Conservation (phyloP, 2,888 invertebrate species). For the Thera britannica region DNA sequence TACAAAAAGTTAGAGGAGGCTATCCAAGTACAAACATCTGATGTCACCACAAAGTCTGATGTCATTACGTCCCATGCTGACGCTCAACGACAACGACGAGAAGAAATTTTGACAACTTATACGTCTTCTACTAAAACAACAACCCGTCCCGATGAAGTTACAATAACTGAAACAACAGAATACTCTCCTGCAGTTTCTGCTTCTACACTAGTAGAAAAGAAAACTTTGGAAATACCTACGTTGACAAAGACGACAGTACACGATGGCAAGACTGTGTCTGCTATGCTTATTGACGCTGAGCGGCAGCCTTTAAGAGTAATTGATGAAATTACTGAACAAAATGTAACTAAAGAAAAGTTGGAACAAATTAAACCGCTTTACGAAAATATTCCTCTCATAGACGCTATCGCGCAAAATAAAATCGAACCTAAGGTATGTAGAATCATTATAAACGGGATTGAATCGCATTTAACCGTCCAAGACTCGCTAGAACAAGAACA, state of each 20-base stretch:
- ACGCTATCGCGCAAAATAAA: conserved; percentile 87
- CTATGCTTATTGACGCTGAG: conserved; percentile 76
- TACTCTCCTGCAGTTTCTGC: conserved; percentile 52
- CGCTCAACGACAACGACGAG: conserved; percentile 33
- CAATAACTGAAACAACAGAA: conserved; percentile 47
- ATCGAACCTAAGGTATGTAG: conserved; percentile 88
- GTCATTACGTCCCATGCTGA: conserved; percentile 27
- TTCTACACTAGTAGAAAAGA: conserved; percentile 50
- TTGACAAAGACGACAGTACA: conserved; percentile 40
- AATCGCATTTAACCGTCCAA: conserved; percentile 87
- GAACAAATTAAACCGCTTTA: conserved; percentile 61
- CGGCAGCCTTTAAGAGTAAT: conserved; percentile 74
- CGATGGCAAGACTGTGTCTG: conserved; percentile 68
- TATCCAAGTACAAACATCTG: conserved; percentile 43
- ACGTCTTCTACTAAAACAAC: conserved; percentile 16
- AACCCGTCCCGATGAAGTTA: conserved; percentile 29
- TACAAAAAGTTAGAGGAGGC: conserved; percentile 53
- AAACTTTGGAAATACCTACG: conserved; percentile 46
- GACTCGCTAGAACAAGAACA: conserved; percentile 89
- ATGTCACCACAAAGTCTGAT: conserved; percentile 26
- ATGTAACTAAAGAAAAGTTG: conserved; percentile 65
- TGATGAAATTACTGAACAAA: conserved; percentile 80
- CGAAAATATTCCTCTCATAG: conserved; percentile 83
- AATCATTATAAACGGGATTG: conserved; percentile 85
- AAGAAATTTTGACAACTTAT: conserved; percentile 29